These are phyloP conservation scores for Dallia pectoralis DNA, from an alignment of 2,797 vertebrate genomes.

Conservation along the genomic window DNA sequence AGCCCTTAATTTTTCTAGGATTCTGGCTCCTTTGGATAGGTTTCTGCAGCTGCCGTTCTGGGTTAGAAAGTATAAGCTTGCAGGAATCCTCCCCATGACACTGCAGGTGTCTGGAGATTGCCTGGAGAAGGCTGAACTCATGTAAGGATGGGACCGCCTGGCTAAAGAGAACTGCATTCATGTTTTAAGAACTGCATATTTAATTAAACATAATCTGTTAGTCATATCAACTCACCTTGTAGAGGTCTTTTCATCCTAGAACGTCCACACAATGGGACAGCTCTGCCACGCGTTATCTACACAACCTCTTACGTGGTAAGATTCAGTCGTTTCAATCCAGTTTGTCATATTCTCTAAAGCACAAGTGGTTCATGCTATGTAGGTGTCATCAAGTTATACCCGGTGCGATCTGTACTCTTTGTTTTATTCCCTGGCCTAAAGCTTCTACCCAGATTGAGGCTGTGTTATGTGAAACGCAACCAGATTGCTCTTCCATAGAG, in stretches of 20 bases:
- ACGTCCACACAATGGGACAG: constrained; percentile 82
- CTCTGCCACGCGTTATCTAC: constrained; percentile 83
- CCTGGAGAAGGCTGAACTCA: constrained; percentile 71
- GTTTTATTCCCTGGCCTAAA: constrained; percentile 44
- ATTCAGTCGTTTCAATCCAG: neutral
- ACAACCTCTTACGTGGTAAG: constrained; percentile 83
- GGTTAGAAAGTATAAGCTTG: constrained; percentile 80
- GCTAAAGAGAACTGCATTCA: neutral
- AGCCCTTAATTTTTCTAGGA: constrained; percentile 61
- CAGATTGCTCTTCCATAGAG: constrained; percentile 74
- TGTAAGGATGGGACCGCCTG: constrained; percentile 70
- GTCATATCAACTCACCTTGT: neutral
- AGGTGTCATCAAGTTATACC: neutral
- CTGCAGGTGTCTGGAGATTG: constrained; percentile 69
- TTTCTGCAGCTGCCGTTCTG: constrained; percentile 84
- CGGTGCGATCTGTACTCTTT: neutral
- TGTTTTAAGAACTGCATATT: neutral
- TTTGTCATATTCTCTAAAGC: neutral
- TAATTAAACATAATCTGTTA: neutral
- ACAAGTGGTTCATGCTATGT: neutral
- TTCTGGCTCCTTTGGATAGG: constrained; percentile 67
- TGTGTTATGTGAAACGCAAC: constrained; percentile 70
- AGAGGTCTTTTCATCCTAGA: constrained; percentile 62
- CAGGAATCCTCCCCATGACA: constrained; percentile 78
- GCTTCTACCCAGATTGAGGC: constrained; percentile 78